Evolutionary conservation across 1,140 invertebrate genomes (phyloP).

Genomic region (Holcopasites calliopsidis): DNA sequence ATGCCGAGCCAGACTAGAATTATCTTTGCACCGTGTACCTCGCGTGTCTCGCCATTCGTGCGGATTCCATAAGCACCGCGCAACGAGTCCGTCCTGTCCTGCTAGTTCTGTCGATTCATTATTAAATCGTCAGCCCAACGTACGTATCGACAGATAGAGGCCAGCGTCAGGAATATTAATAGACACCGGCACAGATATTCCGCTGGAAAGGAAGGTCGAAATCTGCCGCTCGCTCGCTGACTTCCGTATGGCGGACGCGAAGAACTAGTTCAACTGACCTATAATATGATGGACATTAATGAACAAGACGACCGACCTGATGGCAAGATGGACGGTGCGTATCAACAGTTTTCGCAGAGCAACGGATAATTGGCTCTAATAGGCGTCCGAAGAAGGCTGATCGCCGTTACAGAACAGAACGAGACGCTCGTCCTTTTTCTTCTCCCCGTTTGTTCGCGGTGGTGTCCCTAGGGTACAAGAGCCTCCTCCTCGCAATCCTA

Average conservation of each 20-base stretch:
- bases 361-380: slow-evolving; percentile 67
- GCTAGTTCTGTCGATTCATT: not conserved
- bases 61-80: not conserved
- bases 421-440: slow-evolving; percentile 50
- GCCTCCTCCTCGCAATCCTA: slow-evolving; percentile 4
- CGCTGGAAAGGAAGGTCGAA: slow-evolving; percentile 16
- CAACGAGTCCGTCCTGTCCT: no score
- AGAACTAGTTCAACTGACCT: slow-evolving; percentile 43
- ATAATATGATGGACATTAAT: slow-evolving; percentile 28
- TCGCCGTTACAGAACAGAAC: slow-evolving; percentile 50
- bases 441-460: slow-evolving; percentile 14
- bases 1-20: not conserved
- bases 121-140: not conserved
- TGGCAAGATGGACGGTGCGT: slow-evolving; percentile 22
- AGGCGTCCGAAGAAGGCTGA: slow-evolving; percentile 56
- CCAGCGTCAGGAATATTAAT: slow-evolving; percentile 17
- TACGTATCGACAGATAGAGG: slow-evolving; percentile 35
- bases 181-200: slow-evolving; percentile 13
- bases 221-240: not conserved
- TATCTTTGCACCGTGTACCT: not conserved
- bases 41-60: no score
- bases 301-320: not conserved
- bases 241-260: slow-evolving; percentile 20
- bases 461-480: slow-evolving; percentile 5
- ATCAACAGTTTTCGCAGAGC: slow-evolving; percentile 50